Percentiles rank a stretch among this genome's conserved stretches.
phyloP scores from a whole-genome alignment of 2,113 vertebrate genomes.

The Microcebus jonahi region DNA sequence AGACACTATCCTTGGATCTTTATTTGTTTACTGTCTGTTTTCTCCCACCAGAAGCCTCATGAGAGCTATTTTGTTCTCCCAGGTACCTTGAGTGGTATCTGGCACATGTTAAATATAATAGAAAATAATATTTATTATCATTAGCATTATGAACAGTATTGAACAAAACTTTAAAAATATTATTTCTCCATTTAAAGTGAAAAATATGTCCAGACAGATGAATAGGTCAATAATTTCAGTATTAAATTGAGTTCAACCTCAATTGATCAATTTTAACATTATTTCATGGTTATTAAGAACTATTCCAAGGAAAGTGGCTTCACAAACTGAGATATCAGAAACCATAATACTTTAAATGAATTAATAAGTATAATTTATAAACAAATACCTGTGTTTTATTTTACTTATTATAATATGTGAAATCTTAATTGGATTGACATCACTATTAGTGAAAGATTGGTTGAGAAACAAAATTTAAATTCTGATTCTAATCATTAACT shows the following conservation, averaged over 20 bases:
- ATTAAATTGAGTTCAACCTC: not conserved
- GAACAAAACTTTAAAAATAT: not conserved
- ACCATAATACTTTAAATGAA: not conserved
- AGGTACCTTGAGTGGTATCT: not conserved
- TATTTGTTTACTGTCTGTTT: not conserved
- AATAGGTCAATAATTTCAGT: not conserved
- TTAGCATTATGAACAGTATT: not conserved
- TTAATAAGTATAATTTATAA: not conserved
- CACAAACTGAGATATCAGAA: not conserved
- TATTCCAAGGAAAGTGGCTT: not conserved
- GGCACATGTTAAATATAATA: not conserved
- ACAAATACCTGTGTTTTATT: not conserved
- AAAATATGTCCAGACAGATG: not conserved
- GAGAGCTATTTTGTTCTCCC: not conserved
- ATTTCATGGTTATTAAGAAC: not conserved
- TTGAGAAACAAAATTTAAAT: constrained; percentile 14
- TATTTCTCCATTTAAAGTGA: not conserved
- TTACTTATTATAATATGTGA: not conserved
- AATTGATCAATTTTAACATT: not conserved
- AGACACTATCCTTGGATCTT: fast-evolving
- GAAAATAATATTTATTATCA: not conserved
- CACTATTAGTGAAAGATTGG: not conserved
- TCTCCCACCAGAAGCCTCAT: not conserved
- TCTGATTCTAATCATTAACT: constrained; percentile 54
- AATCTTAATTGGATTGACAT: not conserved